A percentile compares a stretch with the other conserved stretches of the same genome.
Evolutionary conservation across 1,140 invertebrate species (phyloP).

Genomic region (Pectinophora gossypiella): DNA sequence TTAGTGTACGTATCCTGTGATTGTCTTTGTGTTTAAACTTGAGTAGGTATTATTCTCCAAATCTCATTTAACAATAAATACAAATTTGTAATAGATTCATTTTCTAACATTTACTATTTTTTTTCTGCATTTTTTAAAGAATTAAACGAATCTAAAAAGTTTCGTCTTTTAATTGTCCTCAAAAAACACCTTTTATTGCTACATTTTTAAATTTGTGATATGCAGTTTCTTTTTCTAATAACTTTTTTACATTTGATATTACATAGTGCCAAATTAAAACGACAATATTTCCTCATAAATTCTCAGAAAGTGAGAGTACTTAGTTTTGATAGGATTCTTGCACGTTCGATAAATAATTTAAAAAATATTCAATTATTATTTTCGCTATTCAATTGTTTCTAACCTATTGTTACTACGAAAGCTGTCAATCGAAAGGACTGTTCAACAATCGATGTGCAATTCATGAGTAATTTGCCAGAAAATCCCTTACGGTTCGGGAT

Average conservation of each 20-base stretch:
- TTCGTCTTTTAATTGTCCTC: background rate
- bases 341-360: slow-evolving; percentile 2
- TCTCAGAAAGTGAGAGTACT: background rate
- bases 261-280: background rate
- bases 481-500: slow-evolving; percentile 25
- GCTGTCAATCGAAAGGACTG: background rate
- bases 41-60: background rate
- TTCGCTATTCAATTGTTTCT: slow-evolving; percentile 32
- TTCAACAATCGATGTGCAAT: background rate
- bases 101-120: slow-evolving; percentile 64
- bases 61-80: slow-evolving; percentile 27
- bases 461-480: background rate
- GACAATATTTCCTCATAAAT: background rate
- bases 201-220: background rate
- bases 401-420: slow-evolving; percentile 8
- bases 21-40: slow-evolving; percentile 4
- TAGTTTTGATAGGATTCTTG: background rate
- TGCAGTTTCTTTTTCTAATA: background rate
- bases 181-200: too few species aligned
- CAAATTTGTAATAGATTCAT: slow-evolving; percentile 73
- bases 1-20: slow-evolving; percentile 61
- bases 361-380: slow-evolving; percentile 1
- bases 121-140: slow-evolving; percentile 69
- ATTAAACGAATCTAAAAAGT: slow-evolving; percentile 44
- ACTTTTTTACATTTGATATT: too few species aligned